Conservation (phyloP, 2,113 vertebrate genomes). For the Tupaia chinensis region DNA sequence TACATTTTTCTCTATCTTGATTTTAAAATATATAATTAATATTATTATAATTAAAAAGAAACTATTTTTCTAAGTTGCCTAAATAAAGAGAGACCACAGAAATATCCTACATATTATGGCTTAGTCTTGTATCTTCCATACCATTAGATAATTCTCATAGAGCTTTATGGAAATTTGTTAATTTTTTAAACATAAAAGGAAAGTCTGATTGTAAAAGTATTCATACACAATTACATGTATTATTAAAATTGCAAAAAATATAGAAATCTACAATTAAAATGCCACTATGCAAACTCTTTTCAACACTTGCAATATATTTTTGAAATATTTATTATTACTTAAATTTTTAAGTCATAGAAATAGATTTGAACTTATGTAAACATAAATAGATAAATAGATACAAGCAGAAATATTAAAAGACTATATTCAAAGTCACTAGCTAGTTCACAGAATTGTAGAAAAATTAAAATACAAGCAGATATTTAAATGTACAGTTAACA, state of each 20-base stretch:
- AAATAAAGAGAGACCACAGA: not conserved
- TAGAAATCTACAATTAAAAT: not conserved
- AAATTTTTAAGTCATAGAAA: slow-evolving; percentile 1
- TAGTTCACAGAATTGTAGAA: not conserved
- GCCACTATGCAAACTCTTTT: not conserved
- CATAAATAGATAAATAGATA: not conserved
- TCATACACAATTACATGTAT: not conserved
- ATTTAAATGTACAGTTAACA: not conserved
- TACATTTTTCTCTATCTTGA: not conserved
- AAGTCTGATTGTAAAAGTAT: not conserved
- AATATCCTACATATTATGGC: not conserved
- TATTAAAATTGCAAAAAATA: slow-evolving; percentile 27
- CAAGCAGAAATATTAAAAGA: not conserved
- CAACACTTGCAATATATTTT: not conserved
- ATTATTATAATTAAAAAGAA: not conserved
- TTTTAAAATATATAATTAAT: not conserved
- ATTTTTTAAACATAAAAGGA: not conserved
- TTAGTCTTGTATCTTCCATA: not conserved
- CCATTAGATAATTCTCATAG: not conserved
- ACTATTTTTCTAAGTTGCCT: not conserved
- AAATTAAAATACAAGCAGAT: not conserved
- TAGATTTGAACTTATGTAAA: not conserved
- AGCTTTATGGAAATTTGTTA: not conserved
- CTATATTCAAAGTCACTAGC: not conserved
- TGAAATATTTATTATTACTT: not conserved